Evolutionary conservation across 2,113 vertebrate genomes (phyloP).

Genomic region (Synodontis membranacea): DNA sequence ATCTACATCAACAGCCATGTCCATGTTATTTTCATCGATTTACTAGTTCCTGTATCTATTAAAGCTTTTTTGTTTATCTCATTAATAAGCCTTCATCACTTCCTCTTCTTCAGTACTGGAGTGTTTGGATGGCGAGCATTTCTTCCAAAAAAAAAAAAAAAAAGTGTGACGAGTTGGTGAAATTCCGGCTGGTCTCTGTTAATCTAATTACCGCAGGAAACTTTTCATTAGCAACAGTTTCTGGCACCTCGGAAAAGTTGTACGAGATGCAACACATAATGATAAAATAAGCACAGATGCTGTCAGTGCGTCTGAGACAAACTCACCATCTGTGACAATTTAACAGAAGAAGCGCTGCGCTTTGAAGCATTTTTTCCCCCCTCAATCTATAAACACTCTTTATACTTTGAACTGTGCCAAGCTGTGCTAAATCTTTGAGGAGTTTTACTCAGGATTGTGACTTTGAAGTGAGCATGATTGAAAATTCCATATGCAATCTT

Average conservation of each 20-base stretch:
- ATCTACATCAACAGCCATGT: background rate
- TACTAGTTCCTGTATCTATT: background rate
- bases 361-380: background rate
- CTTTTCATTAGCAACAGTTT: conserved; percentile 18
- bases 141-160: background rate
- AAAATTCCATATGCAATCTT: conserved; percentile 5
- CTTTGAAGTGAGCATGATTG: conserved; percentile 16
- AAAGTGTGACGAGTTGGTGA: no score
- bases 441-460: conserved; percentile 7
- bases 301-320: conserved; percentile 13
- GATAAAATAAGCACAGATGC: conserved; percentile 31
- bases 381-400: conserved; percentile 15
- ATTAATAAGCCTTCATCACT: background rate
- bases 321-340: conserved; percentile 27
- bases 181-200: background rate
- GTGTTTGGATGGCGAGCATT: background rate
- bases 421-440: conserved; percentile 12
- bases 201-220: background rate
- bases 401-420: conserved; percentile 5
- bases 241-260: background rate
- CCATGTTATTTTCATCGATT: background rate
- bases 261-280: conserved; percentile 2
- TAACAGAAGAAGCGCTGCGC: conserved; percentile 19
- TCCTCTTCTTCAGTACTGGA: background rate
- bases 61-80: background rate